phyloP scores from a whole-genome alignment of 2,888 invertebrate genomes.

The Cybosia mesomella region DNA sequence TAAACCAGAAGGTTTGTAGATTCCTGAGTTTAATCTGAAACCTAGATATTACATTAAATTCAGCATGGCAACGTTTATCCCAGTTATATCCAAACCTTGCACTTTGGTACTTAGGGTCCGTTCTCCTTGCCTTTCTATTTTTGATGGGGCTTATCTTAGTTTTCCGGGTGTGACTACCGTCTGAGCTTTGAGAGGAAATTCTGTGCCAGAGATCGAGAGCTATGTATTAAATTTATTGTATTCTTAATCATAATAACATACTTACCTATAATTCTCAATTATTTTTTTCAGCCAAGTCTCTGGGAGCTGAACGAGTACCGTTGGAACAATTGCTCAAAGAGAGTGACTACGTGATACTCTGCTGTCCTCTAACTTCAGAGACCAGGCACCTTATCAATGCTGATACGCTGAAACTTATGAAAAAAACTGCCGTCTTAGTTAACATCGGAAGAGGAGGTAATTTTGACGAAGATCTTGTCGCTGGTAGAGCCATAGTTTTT shows the following conservation, averaged over 20 bases:
- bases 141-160: no score
- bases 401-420: slow-evolving; percentile 91
- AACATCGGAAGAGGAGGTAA: slow-evolving; percentile 90
- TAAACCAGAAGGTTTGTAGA: slow-evolving; percentile 86
- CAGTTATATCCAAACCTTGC: no score
- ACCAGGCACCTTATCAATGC: slow-evolving; percentile 91
- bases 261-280: not conserved
- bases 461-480: not conserved
- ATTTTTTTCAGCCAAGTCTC: slow-evolving; percentile 67
- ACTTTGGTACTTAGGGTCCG: no score
- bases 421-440: slow-evolving; percentile 90
- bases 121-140: no score
- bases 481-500: no score
- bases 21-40: not conserved
- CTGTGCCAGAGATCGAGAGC: no score
- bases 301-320: slow-evolving; percentile 89
- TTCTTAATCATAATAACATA: not conserved
- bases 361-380: slow-evolving; percentile 89
- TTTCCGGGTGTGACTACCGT: no score
- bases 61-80: no score
- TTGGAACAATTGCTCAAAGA: slow-evolving; percentile 89
- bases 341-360: slow-evolving; percentile 92
- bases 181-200: no score
- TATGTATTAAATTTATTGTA: no score
- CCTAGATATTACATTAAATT: no score